phyloP scores from a whole-genome alignment of 2,797 vertebrate species.

The Hydrophis major region DNA sequence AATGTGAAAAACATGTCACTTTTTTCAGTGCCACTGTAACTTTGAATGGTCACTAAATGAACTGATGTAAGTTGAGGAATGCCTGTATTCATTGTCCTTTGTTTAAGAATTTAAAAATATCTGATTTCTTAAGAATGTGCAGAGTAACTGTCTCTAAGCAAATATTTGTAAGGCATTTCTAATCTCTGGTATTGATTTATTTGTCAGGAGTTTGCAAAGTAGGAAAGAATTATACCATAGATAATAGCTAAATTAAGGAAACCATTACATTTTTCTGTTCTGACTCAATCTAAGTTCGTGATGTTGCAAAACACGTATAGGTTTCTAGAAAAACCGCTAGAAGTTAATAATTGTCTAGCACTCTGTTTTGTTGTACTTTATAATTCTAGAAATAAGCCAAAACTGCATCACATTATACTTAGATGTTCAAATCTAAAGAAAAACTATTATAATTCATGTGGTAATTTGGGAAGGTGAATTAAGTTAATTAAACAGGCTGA shows the following conservation, averaged over 20 bases:
- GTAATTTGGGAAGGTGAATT: not conserved
- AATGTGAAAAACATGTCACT: not conserved
- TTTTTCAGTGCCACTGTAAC: not conserved
- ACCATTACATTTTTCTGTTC: not conserved
- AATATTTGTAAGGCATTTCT: slow-evolving; percentile 10
- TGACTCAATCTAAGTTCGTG: not conserved
- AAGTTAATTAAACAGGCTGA: not conserved
- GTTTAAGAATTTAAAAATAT: not conserved
- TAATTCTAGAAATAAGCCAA: not conserved
- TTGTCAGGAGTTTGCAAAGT: slow-evolving; percentile 8
- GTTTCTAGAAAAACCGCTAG: not conserved
- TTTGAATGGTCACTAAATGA: not conserved
- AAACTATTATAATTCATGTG: not conserved
- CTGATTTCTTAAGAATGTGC: not conserved
- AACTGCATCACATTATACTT: not conserved
- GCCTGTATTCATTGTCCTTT: not conserved
- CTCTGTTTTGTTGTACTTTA: not conserved
- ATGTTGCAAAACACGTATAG: not conserved
- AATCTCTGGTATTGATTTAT: not conserved
- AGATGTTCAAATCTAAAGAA: not conserved
- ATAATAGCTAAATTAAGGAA: slow-evolving; percentile 12
- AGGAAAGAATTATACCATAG: not conserved
- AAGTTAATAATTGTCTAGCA: not conserved
- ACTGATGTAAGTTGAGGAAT: not conserved
- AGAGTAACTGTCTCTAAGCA: not conserved